phyloP scores from a whole-genome alignment of 2,888 invertebrate genomes.

The Odontomyia ornata region DNA sequence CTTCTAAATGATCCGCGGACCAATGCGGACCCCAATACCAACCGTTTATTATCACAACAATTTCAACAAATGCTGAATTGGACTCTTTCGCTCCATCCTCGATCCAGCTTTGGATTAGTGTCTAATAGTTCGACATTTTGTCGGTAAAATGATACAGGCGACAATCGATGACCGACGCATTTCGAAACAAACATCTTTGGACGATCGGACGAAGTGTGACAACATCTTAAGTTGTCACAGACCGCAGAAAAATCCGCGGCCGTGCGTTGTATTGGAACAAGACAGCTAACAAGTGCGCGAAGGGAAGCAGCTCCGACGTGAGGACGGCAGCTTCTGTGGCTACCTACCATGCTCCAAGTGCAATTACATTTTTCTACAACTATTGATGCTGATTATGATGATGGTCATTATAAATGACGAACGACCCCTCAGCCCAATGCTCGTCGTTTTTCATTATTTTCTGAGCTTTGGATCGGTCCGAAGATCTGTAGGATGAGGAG shows the following conservation, averaged over 20 bases:
- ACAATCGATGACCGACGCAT: not conserved
- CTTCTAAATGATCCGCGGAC: constrained; percentile 20
- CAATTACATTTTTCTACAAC: constrained; percentile 32
- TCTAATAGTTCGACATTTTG: constrained; percentile 29
- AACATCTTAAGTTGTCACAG: constrained; percentile 47
- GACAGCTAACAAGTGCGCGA: constrained; percentile 28
- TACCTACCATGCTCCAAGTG: constrained; percentile 5
- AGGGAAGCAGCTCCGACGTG: not conserved
- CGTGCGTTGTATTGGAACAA: constrained; percentile 24
- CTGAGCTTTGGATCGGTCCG: not conserved
- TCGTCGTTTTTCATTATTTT: not conserved
- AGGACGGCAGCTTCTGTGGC: constrained; percentile 7
- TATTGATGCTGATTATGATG: constrained; percentile 32
- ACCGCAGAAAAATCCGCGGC: constrained; percentile 5
- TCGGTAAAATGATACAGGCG: constrained; percentile 20
- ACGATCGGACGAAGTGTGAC: constrained; percentile 45
- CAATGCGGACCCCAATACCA: not conserved
- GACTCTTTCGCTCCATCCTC: not conserved
- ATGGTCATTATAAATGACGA: constrained; percentile 39
- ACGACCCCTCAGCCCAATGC: not conserved
- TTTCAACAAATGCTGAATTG: constrained; percentile 5
- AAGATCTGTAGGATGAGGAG: not conserved
- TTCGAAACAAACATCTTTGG: constrained; percentile 18
- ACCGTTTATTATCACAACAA: constrained; percentile 32
- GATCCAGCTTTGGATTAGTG: not conserved